Percentiles rank a stretch among this genome's conserved stretches.
Evolutionary conservation across 1,140 invertebrate species (phyloP).

Genomic region (Conopomorpha cramerella): DNA sequence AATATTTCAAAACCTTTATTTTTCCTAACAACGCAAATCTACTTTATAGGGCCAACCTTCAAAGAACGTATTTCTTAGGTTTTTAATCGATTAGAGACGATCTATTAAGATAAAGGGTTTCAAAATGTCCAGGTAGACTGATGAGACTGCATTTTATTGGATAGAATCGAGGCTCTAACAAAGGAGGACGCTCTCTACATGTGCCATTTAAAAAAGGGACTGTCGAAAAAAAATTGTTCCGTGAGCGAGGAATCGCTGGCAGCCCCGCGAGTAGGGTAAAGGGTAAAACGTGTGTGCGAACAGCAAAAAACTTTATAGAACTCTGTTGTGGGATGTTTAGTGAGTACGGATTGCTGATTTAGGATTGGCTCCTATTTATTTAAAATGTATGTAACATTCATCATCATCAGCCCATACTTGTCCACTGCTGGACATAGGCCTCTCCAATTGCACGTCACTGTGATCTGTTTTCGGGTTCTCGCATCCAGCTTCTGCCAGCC

Average conservation of each 20-base stretch:
- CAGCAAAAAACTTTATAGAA: constrained; percentile 46
- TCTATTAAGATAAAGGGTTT: constrained; percentile 41
- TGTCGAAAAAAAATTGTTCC: constrained; percentile 35
- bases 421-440: too few relatives aligned
- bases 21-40: too few relatives aligned
- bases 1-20: too few relatives aligned
- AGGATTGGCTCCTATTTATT: too few relatives aligned
- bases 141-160: constrained; percentile 54
- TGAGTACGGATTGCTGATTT: too few relatives aligned
- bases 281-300: constrained; percentile 33
- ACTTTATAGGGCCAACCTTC: too few relatives aligned
- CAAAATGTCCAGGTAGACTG: constrained; percentile 43
- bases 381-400: too few relatives aligned
- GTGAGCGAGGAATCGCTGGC: constrained; percentile 46
- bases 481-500: too few relatives aligned
- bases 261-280: constrained; percentile 46
- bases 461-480: too few relatives aligned
- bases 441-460: too few relatives aligned
- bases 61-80: constrained; percentile 6
- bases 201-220: constrained; percentile 54
- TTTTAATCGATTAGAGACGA: constrained; percentile 41
- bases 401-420: too few relatives aligned
- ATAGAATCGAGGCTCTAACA: constrained; percentile 31
- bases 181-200: constrained; percentile 44
- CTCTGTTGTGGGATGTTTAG: constrained; percentile 24